Evolutionary conservation across 2,113 vertebrate genomes (phyloP).

Genomic region (Dermatemys mawii): DNA sequence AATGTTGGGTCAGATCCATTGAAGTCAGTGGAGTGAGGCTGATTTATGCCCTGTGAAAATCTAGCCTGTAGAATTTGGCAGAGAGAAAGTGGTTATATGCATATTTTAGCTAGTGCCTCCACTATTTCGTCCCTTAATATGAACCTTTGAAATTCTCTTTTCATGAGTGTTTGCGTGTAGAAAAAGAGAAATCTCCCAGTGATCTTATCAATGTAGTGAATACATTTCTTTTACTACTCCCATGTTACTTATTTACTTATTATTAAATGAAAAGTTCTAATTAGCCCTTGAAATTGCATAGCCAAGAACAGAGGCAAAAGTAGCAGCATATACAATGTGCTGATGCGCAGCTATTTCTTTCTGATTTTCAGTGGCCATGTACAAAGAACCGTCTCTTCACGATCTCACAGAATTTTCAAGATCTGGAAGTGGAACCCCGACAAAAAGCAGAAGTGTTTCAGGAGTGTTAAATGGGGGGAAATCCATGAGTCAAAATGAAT

Average conservation of each 20-base stretch:
- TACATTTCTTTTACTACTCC: background rate
- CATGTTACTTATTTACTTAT: rapidly evolving
- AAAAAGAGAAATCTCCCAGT: background rate
- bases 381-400: constrained; percentile 98
- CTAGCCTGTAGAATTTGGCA: background rate
- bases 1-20: background rate
- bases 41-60: background rate
- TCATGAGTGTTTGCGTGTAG: background rate
- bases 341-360: constrained; percentile 45
- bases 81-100: background rate
- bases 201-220: background rate
- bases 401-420: constrained; percentile 98
- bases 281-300: background rate
- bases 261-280: background rate
- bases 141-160: background rate
- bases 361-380: constrained; percentile 94
- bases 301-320: background rate
- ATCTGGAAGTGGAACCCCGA: constrained; percentile 97
- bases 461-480: constrained; percentile 97
- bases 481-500: constrained; percentile 97
- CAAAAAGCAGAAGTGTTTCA: constrained; percentile 98
- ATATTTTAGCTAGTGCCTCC: background rate
- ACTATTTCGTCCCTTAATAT: background rate
- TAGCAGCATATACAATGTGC: rapidly evolving
- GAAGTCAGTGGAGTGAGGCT: background rate